These are phyloP conservation scores for Ennomos quercinarius DNA, from an alignment of 2,888 invertebrate species.

Conservation along the genomic window DNA sequence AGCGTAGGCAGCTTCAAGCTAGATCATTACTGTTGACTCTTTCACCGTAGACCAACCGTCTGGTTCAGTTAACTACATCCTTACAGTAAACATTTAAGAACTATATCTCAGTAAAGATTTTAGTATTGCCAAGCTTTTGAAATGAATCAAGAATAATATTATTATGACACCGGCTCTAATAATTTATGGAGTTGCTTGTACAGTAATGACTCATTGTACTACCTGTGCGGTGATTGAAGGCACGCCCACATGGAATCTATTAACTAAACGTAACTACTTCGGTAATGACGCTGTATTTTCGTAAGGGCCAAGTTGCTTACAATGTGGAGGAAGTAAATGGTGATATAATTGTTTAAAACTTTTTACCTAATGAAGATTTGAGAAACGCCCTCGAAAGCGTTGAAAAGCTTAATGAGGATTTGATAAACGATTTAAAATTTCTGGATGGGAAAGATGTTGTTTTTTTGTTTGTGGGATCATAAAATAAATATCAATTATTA, in stretches of 20 bases:
- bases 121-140: not conserved
- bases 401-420: constrained; percentile 17
- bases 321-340: constrained; percentile 26
- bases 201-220: constrained; percentile 68
- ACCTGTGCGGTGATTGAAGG: constrained; percentile 60
- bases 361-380: constrained; percentile 20
- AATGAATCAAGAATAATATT: not conserved
- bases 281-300: constrained; percentile 45
- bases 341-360: constrained; percentile 24
- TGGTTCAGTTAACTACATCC: constrained; percentile 26
- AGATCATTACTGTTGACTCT: constrained; percentile 47
- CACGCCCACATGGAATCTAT: constrained; percentile 64
- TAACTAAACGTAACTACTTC: constrained; percentile 48
- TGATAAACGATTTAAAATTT: constrained; percentile 10
- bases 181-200: constrained; percentile 17
- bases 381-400: constrained; percentile 11
- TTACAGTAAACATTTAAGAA: not conserved
- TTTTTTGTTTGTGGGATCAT: too few relatives aligned
- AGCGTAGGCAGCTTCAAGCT: constrained; percentile 59
- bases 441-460: too few relatives aligned
- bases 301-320: constrained; percentile 25
- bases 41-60: constrained; percentile 48
- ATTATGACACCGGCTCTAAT: constrained; percentile 20
- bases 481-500: too few relatives aligned
- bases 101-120: constrained; percentile 7